A percentile compares a stretch with the other conserved stretches of the same genome.
These are phyloP conservation scores for Pristionchus maxplancki DNA, from an alignment of 2,888 invertebrate species.

Conservation along the genomic window DNA sequence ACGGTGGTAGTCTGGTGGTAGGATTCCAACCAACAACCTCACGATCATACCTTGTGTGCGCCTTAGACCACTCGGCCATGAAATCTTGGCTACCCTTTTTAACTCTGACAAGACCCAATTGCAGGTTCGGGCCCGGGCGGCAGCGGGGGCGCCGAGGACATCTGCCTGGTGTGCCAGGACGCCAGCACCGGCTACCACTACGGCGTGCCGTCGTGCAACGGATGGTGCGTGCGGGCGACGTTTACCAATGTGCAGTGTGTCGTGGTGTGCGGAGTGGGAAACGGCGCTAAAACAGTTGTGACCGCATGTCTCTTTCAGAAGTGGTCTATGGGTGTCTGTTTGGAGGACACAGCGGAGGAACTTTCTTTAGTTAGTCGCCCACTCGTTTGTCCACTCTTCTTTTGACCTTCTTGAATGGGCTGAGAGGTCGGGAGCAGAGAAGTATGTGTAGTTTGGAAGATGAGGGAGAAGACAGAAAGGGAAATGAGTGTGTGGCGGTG, in stretches of 20 bases:
- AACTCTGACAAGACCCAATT: too few species aligned
- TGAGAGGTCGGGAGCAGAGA: neutral
- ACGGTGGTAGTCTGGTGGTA: too few species aligned
- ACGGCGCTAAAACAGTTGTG: neutral
- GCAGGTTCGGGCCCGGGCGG: conserved; percentile 17
- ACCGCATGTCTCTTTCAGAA: neutral
- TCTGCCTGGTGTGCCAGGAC: conserved; percentile 53
- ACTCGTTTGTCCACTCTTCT: neutral
- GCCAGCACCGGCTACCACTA: conserved; percentile 51
- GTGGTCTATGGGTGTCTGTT: neutral
- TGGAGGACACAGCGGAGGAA: neutral
- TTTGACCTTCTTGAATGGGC: neutral
- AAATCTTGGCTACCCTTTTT: too few species aligned
- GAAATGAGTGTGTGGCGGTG: neutral
- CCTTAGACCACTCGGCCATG: too few species aligned
- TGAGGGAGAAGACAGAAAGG: neutral
- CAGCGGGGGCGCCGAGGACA: conserved; percentile 45
- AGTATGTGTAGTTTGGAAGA: neutral
- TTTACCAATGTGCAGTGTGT: neutral
- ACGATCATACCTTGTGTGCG: too few species aligned
- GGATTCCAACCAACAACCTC: too few species aligned
- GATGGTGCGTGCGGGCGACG: conserved; percentile 49
- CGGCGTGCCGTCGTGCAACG: conserved; percentile 52
- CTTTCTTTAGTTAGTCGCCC: neutral
- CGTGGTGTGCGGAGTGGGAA: neutral